Evolutionary conservation across 2,888 invertebrate genomes (phyloP), one percentile per base, ranked within the genome.

Genomic region (Archaeoteleia sp.): DNA sequence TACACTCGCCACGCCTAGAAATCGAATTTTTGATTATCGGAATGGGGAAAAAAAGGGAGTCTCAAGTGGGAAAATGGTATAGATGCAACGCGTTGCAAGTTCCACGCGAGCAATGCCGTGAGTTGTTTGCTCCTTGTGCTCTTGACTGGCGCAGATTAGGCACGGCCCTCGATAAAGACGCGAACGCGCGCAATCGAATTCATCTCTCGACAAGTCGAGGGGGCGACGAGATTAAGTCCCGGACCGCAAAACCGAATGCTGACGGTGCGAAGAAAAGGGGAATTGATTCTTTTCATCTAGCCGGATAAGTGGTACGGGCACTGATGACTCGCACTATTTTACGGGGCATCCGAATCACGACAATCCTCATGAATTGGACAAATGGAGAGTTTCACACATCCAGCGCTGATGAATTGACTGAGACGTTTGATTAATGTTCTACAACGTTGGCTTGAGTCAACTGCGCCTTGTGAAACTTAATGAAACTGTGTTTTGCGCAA

Each of bases 71-170:
- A n/a, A n/a, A n/a, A n/a, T n/a, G n/a, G n/a, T n/a, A n/a, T n/a
- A n/a, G n/a, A n/a, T n/a, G n/a, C n/a, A n/a, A n/a, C n/a, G n/a
- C n/a, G n/a, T n/a, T n/a, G n/a, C n/a, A n/a, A n/a, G n/a, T n/a
- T n/a, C n/a, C n/a, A 8, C 42, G 30, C 42, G 48, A 48, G 40
- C 32, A 34, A 29, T 37, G 37, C n/a, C 29, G 39, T 12, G 10
- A 49, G 49, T 54, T 67, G 67, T 67, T 67, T 67, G 67, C 67
- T 45, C 54, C 37, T 13, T 40, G 54, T 58, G 66, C 55, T 66
- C 53, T 45, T 30, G 61, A 45, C 61, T 67, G n/a, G 23, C 5
- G 23, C 54, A 60, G 66, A 66, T 66, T 66, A 67, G 55, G 60
- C 60, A 60, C 60, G 67, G 4, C 43, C 23, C 42, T 48, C 40